Percentiles rank a stretch among this genome's conserved stretches.
Conservation (phyloP, 2,113 vertebrate species). For the Hemichromis elongatus region DNA sequence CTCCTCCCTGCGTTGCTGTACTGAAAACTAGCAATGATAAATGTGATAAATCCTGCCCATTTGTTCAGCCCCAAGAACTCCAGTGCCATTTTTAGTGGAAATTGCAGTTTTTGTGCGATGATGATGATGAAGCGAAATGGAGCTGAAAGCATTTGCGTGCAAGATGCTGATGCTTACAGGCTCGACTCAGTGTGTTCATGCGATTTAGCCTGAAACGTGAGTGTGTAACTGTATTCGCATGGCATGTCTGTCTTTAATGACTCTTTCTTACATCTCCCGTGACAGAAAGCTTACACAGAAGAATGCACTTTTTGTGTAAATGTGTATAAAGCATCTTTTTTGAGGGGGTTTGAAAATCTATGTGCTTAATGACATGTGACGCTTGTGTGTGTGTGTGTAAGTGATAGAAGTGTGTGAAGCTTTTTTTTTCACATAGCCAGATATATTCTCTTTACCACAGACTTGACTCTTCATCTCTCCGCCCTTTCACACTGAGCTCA, state of each 20-base stretch:
- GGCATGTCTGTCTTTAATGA: neutral
- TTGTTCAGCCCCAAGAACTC: neutral
- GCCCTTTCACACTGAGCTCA: neutral
- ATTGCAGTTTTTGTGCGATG: neutral
- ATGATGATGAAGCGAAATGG: neutral
- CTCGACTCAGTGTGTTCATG: neutral
- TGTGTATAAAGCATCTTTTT: neutral
- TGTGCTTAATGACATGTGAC: neutral
- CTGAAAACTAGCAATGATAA: neutral
- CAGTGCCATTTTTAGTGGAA: neutral
- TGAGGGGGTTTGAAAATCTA: neutral
- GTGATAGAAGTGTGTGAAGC: neutral
- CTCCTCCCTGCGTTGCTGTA: too few species aligned
- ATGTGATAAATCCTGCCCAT: neutral
- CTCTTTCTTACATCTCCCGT: neutral
- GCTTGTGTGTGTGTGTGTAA: neutral
- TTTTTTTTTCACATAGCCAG: neutral
- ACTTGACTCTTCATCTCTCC: neutral
- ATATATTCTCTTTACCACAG: neutral
- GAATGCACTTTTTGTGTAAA: neutral
- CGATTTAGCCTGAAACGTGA: neutral
- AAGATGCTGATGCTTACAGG: neutral
- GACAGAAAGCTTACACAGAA: neutral
- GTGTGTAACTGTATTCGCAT: neutral
- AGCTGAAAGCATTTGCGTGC: neutral